These are phyloP conservation scores for Hydropsyche betteni DNA, from an alignment of 2,888 invertebrate genomes.

Conservation along the genomic window DNA sequence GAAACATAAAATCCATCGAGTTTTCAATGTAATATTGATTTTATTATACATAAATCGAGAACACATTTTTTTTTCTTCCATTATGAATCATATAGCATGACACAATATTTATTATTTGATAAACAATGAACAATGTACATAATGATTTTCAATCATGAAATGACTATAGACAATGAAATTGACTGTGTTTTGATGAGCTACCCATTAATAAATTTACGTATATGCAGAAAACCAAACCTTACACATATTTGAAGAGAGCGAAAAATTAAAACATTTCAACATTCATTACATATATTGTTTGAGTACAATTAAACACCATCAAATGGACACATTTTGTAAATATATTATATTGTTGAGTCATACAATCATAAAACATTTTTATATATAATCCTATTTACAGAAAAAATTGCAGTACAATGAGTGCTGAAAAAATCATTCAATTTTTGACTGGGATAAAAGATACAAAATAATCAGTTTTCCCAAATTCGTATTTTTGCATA, in stretches of 20 bases:
- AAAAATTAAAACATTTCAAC: conserved; percentile 18
- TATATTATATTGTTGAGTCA: neutral
- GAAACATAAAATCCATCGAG: conserved; percentile 29
- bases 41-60: conserved; percentile 2
- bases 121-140: too few relatives aligned
- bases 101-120: neutral
- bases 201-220: neutral
- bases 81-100: conserved; percentile 1
- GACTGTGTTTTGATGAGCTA: neutral
- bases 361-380: too few relatives aligned
- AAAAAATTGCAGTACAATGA: too few relatives aligned
- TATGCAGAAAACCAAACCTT: neutral
- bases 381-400: too few relatives aligned
- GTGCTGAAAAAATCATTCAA: too few relatives aligned
- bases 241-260: neutral
- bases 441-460: too few relatives aligned
- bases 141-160: neutral
- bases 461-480: too few relatives aligned
- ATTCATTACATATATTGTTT: conserved; percentile 12
- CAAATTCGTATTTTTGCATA: too few relatives aligned
- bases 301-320: neutral
- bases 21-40: conserved; percentile 16
- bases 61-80: conserved; percentile 14
- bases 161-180: conserved; percentile 20
- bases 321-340: neutral